phyloP scores from a whole-genome alignment of 2,113 vertebrate species.

The Passer domesticus region DNA sequence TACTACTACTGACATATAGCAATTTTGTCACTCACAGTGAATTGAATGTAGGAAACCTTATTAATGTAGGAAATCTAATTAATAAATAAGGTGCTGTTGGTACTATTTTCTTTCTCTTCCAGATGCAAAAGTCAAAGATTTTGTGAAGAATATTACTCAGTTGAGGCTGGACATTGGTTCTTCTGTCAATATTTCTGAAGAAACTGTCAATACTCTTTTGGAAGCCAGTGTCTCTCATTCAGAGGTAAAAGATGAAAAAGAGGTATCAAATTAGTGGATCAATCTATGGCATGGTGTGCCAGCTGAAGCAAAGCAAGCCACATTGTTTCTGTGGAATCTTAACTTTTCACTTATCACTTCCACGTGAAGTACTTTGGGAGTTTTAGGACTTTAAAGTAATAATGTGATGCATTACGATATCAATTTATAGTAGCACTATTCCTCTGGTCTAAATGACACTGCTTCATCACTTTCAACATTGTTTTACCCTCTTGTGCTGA shows the following conservation, averaged over 20 bases:
- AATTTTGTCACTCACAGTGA: neutral
- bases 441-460: neutral
- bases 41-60: neutral
- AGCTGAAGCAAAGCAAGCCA: neutral
- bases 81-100: neutral
- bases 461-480: neutral
- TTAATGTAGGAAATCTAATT: neutral
- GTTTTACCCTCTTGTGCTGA: neutral
- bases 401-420: neutral
- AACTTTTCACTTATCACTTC: neutral
- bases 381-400: neutral
- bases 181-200: constrained; percentile 56
- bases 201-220: constrained; percentile 35
- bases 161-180: constrained; percentile 34
- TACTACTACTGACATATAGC: neutral
- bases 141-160: constrained; percentile 45
- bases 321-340: neutral
- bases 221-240: constrained; percentile 52
- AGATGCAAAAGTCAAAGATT: constrained; percentile 66
- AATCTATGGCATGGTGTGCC: neutral
- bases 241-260: constrained; percentile 43
- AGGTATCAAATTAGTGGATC: neutral
- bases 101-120: neutral
- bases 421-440: neutral
- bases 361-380: neutral